phyloP scores from a whole-genome alignment of 1,140 invertebrate genomes.

The Macrotrachela quadricornifera region DNA sequence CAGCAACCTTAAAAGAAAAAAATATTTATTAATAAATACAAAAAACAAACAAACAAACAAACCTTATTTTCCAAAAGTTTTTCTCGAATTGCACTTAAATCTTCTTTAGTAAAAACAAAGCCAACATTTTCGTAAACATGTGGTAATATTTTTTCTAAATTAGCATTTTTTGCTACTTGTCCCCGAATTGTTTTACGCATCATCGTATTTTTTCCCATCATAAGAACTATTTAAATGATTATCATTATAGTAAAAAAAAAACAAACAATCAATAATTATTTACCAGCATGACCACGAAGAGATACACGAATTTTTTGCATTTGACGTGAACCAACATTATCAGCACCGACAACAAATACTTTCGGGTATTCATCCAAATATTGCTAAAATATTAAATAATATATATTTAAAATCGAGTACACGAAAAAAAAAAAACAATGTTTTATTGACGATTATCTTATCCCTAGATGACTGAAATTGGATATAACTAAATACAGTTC shows the following conservation, averaged over 20 bases:
- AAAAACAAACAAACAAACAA: too few species aligned
- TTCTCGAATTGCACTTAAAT: constrained; percentile 76
- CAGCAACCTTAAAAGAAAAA: too few species aligned
- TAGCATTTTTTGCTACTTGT: constrained; percentile 76
- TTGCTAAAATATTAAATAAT: too few species aligned
- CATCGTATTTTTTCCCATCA: constrained; percentile 99
- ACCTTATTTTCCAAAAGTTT: constrained; percentile 85
- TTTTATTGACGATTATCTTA: too few species aligned
- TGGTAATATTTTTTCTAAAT: constrained; percentile 73
- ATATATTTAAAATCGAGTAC: too few species aligned
- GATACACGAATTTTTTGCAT: constrained; percentile 97
- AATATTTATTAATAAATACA: too few species aligned
- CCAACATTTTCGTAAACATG: constrained; percentile 94
- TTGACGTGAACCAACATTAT: constrained; percentile 99
- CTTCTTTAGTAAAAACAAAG: constrained; percentile 90
- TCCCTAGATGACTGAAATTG: too few species aligned
- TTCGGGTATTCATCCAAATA: constrained; percentile 60
- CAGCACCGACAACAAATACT: constrained; percentile 91
- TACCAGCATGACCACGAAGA: constrained; percentile 45
- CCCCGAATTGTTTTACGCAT: constrained; percentile 96
- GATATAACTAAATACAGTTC: too few species aligned
- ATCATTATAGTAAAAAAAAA: too few species aligned
- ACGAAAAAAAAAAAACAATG: constrained; percentile 10
- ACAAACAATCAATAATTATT: too few species aligned
- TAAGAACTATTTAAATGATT: constrained; percentile 32